Base-by-base conservation (phyloP, 2,888 invertebrate species). In the Ptychoptera contaminata region DNA sequence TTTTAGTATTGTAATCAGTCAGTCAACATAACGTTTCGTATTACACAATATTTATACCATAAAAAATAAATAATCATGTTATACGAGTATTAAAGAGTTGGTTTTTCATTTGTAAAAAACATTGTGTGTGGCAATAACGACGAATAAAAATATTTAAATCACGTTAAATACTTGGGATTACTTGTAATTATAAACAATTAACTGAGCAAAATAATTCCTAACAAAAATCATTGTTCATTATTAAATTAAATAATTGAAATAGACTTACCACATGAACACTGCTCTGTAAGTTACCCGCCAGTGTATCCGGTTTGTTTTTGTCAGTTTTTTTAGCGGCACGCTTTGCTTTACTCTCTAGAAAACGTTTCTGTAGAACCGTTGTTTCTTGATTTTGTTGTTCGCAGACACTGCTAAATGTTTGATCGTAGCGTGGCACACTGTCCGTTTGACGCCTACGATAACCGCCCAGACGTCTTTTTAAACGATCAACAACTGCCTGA, bases 331-430 rank as follows among this genome's bases (percentile, higher is more conserved):
- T 91, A 60, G 76, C 76, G 48, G 83, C 81, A 53, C 83, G 81
- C 67, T 92, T 92, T 53, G 86, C 81, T 65, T 90, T 92, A 62
- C 82, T 83, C 67, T 93, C 93, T 56, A 91, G 74, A 67, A 82
- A 92, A 51, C 87, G 77, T 67, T 92, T 90, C 64, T 88, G 86
- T 50, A 93, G 72, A 51, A 85, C 77, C 54, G 80, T 73, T 34
- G 92, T 91, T 65, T 92, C 91, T 67, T 90, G 79, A 55, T 84
- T 79, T 63, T 92, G 88, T 62, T 90, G 90, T 59, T 92, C 91
- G 69, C 86, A 86, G 49, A 84, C 74, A 36, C 85, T 85, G 60
- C 75, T 84, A 66, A 87, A 84, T 51, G 86, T 82, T 61, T 86
- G 86, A 61, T 88, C 87, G 68, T 84, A 91, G 50, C 90, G 75